Evolutionary conservation across 2,113 vertebrate species (phyloP).

Genomic region (Brachyhypopomus occidentalis): DNA sequence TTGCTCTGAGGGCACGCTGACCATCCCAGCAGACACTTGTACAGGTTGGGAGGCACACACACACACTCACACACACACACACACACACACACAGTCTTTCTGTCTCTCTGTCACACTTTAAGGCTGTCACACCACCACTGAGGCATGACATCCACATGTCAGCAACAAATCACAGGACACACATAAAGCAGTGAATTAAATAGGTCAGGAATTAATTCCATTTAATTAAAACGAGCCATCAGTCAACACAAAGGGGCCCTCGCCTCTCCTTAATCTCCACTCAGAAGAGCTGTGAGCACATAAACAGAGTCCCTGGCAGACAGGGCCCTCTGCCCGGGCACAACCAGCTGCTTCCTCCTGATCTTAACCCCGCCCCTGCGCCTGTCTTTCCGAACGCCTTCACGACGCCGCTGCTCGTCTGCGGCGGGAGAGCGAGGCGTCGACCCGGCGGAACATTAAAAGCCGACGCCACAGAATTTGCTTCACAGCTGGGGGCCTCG

Average conservation of each 20-base stretch:
- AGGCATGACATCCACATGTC: conserved; percentile 46
- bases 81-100: conserved; percentile 12
- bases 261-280: conserved; percentile 28
- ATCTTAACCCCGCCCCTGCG: not conserved
- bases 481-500: conserved; percentile 53
- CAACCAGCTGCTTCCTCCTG: not conserved
- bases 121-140: conserved; percentile 23
- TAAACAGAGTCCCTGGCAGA: conserved; percentile 9
- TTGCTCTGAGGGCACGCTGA: not conserved
- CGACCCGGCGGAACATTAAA: conserved; percentile 35
- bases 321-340: conserved; percentile 42
- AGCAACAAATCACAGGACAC: conserved; percentile 55
- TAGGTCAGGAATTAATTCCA: conserved; percentile 62
- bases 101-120: conserved; percentile 7
- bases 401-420: not conserved
- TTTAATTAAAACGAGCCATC: conserved; percentile 65
- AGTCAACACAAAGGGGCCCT: conserved; percentile 59
- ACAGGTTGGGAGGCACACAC: not conserved
- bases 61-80: conserved; percentile 33
- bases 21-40: too few relatives aligned
- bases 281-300: conserved; percentile 19
- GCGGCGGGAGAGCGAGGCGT: not conserved
- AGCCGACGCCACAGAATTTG: conserved; percentile 11
- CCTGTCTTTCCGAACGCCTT: not conserved
- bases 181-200: conserved; percentile 61